phyloP scores from a whole-genome alignment of 1,140 invertebrate species.

The Manduca sexta region DNA sequence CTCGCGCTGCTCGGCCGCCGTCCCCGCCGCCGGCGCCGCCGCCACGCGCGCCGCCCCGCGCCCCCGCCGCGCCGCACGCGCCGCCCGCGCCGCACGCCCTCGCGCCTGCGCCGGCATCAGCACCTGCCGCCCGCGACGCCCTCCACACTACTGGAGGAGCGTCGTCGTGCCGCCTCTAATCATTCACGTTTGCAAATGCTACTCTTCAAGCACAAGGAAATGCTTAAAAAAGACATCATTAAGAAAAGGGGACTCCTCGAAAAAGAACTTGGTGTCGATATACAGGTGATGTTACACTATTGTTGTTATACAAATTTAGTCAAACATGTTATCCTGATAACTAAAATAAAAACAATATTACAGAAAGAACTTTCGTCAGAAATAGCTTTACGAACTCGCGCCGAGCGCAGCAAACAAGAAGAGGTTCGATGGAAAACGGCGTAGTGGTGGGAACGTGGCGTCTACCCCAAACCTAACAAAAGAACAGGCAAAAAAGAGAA shows the following conservation, averaged over 20 bases:
- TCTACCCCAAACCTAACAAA: slow-evolving; percentile 44
- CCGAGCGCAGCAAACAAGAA: slow-evolving; percentile 80
- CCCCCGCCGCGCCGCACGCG: slow-evolving; percentile 5
- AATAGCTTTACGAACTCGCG: slow-evolving; percentile 78
- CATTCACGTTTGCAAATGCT: slow-evolving; percentile 77
- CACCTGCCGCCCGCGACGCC: slow-evolving; percentile 9
- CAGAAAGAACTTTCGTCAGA: slow-evolving; percentile 83
- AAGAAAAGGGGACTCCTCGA: slow-evolving; percentile 92
- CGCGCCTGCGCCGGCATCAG: background rate
- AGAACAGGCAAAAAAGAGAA: slow-evolving; percentile 82
- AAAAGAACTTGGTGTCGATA: slow-evolving; percentile 92
- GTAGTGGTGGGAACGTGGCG: slow-evolving; percentile 22
- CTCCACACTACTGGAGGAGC: slow-evolving; percentile 35
- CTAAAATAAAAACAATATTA: slow-evolving; percentile 8
- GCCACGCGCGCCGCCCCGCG: slow-evolving; percentile 10
- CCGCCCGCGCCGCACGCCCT: slow-evolving; percentile 8
- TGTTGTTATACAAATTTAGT: background rate
- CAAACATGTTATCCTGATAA: background rate
- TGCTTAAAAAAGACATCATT: slow-evolving; percentile 94
- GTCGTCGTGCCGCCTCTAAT: slow-evolving; percentile 52
- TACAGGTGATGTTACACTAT: slow-evolving; percentile 75
- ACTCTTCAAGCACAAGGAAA: slow-evolving; percentile 90
- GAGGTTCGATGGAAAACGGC: slow-evolving; percentile 72
- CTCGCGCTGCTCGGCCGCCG: slow-evolving; percentile 21
- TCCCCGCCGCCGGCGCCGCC: slow-evolving; percentile 25